phyloP scores from a whole-genome alignment of 1,140 invertebrate species.

The Helicoverpa armigera region DNA sequence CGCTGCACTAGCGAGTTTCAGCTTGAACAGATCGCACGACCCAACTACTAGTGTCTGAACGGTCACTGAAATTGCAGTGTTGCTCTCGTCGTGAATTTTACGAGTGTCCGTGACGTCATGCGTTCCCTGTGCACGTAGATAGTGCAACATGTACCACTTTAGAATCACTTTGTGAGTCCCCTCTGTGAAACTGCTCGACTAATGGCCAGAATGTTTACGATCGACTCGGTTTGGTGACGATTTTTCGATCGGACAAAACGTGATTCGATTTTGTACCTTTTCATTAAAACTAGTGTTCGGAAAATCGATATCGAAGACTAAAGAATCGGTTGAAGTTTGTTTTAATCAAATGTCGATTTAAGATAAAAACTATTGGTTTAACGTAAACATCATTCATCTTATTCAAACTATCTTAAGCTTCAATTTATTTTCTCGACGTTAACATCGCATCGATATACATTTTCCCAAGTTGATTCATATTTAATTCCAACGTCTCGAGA shows the following conservation, averaged over 20 bases:
- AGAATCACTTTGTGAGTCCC: slow-evolving; percentile 18
- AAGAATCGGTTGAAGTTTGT: no score
- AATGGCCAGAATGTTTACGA: slow-evolving; percentile 2
- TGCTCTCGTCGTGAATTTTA: slow-evolving; percentile 37
- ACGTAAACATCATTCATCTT: slow-evolving; percentile 26
- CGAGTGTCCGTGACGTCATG: slow-evolving; percentile 37
- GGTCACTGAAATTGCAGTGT: slow-evolving; percentile 37
- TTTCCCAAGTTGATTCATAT: slow-evolving; percentile 58
- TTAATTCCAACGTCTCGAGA: slow-evolving; percentile 60
- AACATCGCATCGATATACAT: slow-evolving; percentile 55
- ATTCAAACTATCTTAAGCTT: slow-evolving; percentile 28
- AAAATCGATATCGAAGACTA: no score
- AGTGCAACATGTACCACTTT: slow-evolving; percentile 25
- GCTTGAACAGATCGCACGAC: slow-evolving; percentile 11
- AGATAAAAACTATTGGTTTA: background rate
- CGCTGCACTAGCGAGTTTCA: background rate
- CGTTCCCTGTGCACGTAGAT: slow-evolving; percentile 22
- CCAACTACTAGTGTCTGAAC: slow-evolving; percentile 34
- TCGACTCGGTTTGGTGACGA: background rate
- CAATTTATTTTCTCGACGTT: slow-evolving; percentile 39
- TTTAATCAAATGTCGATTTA: background rate
- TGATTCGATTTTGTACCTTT: background rate
- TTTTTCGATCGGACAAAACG: background rate
- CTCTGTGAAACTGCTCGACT: slow-evolving; percentile 3
- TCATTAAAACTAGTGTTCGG: background rate